These are phyloP conservation scores for Apostichopus japonicus DNA, from an alignment of 35 echinoderm and acorn worm genomes.

Conservation along the genomic window DNA sequence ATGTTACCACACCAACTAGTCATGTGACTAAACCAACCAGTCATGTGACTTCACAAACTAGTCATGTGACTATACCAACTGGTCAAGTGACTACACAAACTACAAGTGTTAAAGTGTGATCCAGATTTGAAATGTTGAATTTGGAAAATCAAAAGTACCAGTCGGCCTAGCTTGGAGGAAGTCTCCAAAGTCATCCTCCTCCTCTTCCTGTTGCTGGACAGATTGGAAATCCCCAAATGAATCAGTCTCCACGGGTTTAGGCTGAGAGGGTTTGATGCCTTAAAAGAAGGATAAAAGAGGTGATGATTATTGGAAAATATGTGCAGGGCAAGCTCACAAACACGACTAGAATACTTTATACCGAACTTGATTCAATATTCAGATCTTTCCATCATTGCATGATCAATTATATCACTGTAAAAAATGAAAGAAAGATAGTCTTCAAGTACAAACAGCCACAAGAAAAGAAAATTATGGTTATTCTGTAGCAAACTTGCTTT, in stretches of 20 bases:
- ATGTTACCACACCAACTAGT: too few species aligned
- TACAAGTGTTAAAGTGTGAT: neutral
- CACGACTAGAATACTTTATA: too few species aligned
- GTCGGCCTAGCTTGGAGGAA: conserved; percentile 63
- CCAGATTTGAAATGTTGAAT: neutral
- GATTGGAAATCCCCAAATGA: conserved; percentile 43
- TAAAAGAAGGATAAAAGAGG: neutral
- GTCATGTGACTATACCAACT: neutral
- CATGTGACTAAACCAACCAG: too few species aligned
- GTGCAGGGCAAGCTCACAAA: too few species aligned
- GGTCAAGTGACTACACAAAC: neutral
- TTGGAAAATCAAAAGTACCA: neutral
- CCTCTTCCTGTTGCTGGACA: neutral
- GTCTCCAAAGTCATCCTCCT: conserved; percentile 70
- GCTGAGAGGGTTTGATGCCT: neutral
- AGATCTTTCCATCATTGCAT: too few species aligned
- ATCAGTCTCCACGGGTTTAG: conserved; percentile 8
- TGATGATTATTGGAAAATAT: neutral
- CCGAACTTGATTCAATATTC: too few species aligned
- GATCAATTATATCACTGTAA: too few species aligned
- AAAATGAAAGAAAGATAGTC: too few species aligned
- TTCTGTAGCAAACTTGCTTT: too few species aligned
- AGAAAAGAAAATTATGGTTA: too few species aligned
- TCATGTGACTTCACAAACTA: too few species aligned
- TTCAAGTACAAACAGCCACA: too few species aligned